Conservation (phyloP, 2,113 vertebrate species). For the Pseudorasbora parva region DNA sequence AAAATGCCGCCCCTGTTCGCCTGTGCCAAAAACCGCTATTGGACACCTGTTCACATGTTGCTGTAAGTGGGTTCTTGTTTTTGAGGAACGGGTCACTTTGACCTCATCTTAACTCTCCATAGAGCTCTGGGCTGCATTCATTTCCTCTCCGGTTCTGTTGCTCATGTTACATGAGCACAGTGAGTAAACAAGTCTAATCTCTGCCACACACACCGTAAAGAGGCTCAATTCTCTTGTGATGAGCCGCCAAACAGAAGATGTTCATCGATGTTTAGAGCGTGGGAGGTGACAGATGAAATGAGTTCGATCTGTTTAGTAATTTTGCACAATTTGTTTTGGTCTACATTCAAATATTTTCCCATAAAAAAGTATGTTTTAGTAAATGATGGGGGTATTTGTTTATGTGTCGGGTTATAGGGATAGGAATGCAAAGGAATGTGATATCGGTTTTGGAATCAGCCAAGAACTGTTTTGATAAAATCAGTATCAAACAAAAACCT, state of each 20-base stretch:
- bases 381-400: not conserved
- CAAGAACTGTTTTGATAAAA: too few species aligned
- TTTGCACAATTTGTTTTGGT: slow-evolving; percentile 1
- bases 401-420: too few species aligned
- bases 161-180: slow-evolving; percentile 26
- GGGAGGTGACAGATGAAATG: slow-evolving; percentile 10
- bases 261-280: not conserved
- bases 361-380: not conserved
- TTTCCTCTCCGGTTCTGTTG: not conserved
- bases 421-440: too few species aligned
- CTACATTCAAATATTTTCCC: not conserved
- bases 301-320: not conserved
- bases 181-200: slow-evolving; percentile 33
- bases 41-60: too few species aligned
- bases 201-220: not conserved
- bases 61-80: not conserved
- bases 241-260: not conserved
- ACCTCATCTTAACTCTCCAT: not conserved
- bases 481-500: too few species aligned
- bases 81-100: not conserved
- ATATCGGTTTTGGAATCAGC: too few species aligned
- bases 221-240: not conserved
- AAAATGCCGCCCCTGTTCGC: too few species aligned
- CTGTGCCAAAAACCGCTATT: too few species aligned
- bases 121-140: not conserved